Evolutionary conservation across 2,113 vertebrate species (phyloP).

Genomic region (Oreocharis arfaki): DNA sequence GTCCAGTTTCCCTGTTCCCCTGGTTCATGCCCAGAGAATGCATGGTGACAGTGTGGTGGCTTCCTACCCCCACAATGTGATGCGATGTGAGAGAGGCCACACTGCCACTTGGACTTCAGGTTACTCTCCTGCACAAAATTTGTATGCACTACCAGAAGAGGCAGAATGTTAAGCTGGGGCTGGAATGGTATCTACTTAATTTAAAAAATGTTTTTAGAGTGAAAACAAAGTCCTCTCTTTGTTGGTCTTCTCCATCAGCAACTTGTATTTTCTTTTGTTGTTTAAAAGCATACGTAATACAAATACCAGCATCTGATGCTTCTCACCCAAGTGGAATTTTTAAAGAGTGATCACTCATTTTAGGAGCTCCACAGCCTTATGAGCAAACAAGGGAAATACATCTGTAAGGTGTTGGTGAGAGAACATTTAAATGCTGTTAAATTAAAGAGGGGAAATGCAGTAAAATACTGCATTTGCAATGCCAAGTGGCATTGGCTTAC

Average conservation of each 20-base stretch:
- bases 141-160: fast-evolving
- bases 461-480: neutral
- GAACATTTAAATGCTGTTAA: neutral
- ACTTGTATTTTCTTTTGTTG: neutral
- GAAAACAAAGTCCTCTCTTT: constrained; percentile 3
- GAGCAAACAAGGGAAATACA: neutral
- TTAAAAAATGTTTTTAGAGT: neutral
- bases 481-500: neutral
- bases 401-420: neutral
- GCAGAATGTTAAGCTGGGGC: neutral
- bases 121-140: neutral
- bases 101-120: neutral
- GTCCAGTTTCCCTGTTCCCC: neutral
- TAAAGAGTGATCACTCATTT: neutral
- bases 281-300: neutral
- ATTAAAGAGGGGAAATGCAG: neutral
- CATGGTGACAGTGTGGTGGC: neutral
- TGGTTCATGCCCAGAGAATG: fast-evolving
- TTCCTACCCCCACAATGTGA: neutral
- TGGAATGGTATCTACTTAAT: neutral
- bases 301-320: neutral
- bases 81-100: neutral
- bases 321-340: neutral
- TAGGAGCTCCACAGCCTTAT: neutral
- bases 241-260: neutral